Base-by-base conservation (phyloP, 2,888 invertebrate species). In the Latrodectus elegans region DNA sequence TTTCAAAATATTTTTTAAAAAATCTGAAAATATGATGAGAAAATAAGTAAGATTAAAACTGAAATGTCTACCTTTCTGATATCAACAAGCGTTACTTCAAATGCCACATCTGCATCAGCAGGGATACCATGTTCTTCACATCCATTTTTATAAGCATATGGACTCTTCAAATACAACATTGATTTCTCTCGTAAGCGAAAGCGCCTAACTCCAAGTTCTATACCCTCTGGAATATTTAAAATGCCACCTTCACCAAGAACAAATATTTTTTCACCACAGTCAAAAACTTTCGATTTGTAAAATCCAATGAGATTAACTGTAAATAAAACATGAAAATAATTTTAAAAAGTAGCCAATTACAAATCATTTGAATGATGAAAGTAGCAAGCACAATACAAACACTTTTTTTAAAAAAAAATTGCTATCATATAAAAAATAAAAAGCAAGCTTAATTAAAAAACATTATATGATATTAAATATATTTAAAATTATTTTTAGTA, bases 161-260 rank as follows among this genome's bases (percentile, higher is more conserved):
- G 94, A 0, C 97, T 94, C 90, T 95, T 94, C 77, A 98, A 94
- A 88, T 94, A 94, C 8, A 97, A 91, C 89, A 94, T 93, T 0
- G 97, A 96, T 86, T 94, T 95, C 92, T 99, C 98, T 1, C 94
- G 95, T 90, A 94, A 94, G 90, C 94, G 94, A 93, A 99, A 97
- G 91, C 95, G 95, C 90, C 95, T 94, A 4, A 98, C 91, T 0
- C 96, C 97, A 89, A 94, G 93, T 92, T 98, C 97, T 14, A 98
- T 92, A 12, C 98, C 99, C 79, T 95, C 94, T 55, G 96, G 94
- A 51, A 99, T 92, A 88, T 95, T 95, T 73, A 93, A 92, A 89
- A 96, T 96, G 78, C 93, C 94, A 10, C 97, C 98, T 92, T 99
- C 99, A 0, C 99, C 99, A 38, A 98, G 93, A 15, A 93, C 92